phyloP scores from a whole-genome alignment of 2,888 invertebrate genomes.

The Ceraclea dissimilis region DNA sequence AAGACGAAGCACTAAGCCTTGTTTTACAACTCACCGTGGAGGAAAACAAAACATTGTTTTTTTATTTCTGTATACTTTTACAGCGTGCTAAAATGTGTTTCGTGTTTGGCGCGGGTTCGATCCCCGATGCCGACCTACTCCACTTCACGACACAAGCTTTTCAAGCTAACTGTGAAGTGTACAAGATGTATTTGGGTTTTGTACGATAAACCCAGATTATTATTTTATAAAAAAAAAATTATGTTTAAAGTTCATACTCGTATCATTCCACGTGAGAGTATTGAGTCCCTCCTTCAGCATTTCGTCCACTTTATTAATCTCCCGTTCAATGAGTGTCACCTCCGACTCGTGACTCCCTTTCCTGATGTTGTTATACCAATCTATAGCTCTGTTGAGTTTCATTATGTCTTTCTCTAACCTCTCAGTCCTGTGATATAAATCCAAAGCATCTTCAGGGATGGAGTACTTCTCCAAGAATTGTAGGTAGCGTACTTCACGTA shows the following conservation, averaged over 20 bases:
- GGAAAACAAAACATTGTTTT: too few species aligned
- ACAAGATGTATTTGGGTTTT: too few species aligned
- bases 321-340: slow-evolving; percentile 65
- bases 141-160: too few species aligned
- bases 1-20: too few species aligned
- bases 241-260: slow-evolving; percentile 57
- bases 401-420: slow-evolving; percentile 51
- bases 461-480: slow-evolving; percentile 57
- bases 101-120: too few species aligned
- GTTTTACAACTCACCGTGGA: too few species aligned
- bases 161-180: too few species aligned
- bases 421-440: slow-evolving; percentile 61
- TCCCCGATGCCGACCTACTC: too few species aligned
- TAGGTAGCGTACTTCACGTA: slow-evolving; percentile 80
- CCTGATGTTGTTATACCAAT: slow-evolving; percentile 79
- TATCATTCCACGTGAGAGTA: slow-evolving; percentile 71
- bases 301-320: slow-evolving; percentile 66
- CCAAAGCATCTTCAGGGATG: slow-evolving; percentile 53
- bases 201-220: too few species aligned
- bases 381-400: slow-evolving; percentile 54
- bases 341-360: slow-evolving; percentile 69
- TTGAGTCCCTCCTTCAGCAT: slow-evolving; percentile 61
- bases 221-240: too few species aligned
- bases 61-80: too few species aligned
- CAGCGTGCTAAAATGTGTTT: too few species aligned